Percentiles rank a stretch among this genome's conserved stretches.
Evolutionary conservation across 92 coral and sea anemone genomes (phyloP).

Genomic region (Epizoanthus stellaris): DNA sequence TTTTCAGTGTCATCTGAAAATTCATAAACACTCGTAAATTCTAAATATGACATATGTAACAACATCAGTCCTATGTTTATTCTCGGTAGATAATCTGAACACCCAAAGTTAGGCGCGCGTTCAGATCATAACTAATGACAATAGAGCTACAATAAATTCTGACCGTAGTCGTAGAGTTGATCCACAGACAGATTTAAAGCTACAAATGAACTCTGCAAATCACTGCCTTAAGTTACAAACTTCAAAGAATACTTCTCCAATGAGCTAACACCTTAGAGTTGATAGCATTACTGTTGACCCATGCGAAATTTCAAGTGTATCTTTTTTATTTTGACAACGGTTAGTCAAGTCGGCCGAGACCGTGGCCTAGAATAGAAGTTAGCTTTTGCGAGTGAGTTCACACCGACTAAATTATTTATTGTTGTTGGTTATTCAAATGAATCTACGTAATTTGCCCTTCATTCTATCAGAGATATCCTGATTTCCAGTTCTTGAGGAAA

Average conservation of each 20-base stretch:
- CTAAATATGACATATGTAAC: conserved; percentile 9
- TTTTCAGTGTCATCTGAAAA: background rate
- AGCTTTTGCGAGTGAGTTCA: background rate
- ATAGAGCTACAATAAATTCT: conserved; percentile 13
- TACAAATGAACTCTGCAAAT: conserved; percentile 10
- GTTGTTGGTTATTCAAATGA: background rate
- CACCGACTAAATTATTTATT: conserved; percentile 25
- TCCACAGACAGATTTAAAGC: no score
- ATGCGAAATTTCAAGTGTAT: background rate
- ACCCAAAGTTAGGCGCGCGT: background rate
- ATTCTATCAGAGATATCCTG: background rate
- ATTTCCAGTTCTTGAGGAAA: background rate
- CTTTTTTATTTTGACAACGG: background rate
- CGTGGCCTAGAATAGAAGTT: background rate
- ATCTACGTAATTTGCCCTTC: background rate
- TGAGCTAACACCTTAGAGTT: background rate
- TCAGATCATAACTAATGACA: background rate
- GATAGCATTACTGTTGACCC: background rate
- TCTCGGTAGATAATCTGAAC: background rate
- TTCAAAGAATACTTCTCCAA: background rate
- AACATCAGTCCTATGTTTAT: background rate
- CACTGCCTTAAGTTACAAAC: background rate
- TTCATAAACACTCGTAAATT: background rate
- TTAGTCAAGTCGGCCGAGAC: background rate
- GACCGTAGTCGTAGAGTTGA: background rate